Conservation (phyloP, 1,140 invertebrate genomes). For the Pararge aegeria region DNA sequence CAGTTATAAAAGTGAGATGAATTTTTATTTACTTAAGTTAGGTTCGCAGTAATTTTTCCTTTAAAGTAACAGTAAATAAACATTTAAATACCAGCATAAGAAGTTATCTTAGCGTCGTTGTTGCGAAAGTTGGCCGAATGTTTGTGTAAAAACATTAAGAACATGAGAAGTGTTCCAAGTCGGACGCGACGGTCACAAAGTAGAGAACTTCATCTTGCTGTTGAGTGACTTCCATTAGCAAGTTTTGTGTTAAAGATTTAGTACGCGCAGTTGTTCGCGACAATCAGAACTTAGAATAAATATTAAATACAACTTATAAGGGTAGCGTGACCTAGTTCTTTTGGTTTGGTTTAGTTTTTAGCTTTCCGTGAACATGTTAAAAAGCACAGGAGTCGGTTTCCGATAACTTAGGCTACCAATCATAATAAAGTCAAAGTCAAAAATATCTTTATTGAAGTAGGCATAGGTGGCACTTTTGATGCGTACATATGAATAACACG, state of each 20-base stretch:
- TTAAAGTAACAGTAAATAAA: not conserved
- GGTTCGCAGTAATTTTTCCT: no score
- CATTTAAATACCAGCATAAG: conserved; percentile 32
- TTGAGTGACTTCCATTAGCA: conserved; percentile 51
- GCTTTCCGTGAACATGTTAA: no score
- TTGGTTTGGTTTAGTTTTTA: not conserved
- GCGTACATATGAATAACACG: no score
- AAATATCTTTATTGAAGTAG: no score
- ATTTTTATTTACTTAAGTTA: no score
- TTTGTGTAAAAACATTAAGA: conserved; percentile 50
- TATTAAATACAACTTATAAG: not conserved
- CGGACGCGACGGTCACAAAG: conserved; percentile 39
- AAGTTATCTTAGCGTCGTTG: conserved; percentile 29
- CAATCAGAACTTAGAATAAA: not conserved
- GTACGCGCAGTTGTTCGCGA: conserved; percentile 10
- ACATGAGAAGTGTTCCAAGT: conserved; percentile 48
- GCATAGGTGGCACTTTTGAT: no score
- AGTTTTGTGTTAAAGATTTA: conserved; percentile 30
- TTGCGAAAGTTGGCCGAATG: conserved; percentile 32
- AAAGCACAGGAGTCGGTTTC: no score
- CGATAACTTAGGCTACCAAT: no score
- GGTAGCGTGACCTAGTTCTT: no score
- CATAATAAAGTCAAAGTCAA: no score
- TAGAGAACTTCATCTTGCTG: conserved; percentile 43
- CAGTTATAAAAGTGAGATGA: no score